Percentiles rank a stretch among this genome's conserved stretches.
Conservation (phyloP, 2,888 invertebrate genomes). For the Taenaris catops region DNA sequence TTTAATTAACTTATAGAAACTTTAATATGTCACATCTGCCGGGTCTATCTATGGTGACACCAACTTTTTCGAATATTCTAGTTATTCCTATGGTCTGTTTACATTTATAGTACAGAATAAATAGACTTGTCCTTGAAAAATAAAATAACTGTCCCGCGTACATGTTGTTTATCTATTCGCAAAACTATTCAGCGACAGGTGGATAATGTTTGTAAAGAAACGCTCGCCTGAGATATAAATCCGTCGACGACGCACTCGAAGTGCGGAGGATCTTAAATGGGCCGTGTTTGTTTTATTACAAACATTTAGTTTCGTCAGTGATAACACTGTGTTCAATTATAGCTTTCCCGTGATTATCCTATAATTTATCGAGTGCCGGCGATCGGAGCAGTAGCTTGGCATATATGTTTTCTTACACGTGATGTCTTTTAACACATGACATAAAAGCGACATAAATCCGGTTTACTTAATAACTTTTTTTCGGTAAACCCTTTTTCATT, state of each 20-base stretch:
- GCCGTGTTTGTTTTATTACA: slow-evolving; percentile 51
- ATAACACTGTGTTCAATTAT: slow-evolving; percentile 24
- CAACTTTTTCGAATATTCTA: too few species aligned
- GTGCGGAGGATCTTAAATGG: slow-evolving; percentile 39
- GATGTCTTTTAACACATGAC: too few species aligned
- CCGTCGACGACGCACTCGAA: slow-evolving; percentile 41
- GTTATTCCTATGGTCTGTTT: too few species aligned
- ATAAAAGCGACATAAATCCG: too few species aligned
- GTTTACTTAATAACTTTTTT: too few species aligned
- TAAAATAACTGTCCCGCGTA: neutral
- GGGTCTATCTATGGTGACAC: too few species aligned
- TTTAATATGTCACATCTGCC: too few species aligned
- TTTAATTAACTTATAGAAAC: too few species aligned
- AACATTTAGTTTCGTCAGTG: slow-evolving; percentile 32
- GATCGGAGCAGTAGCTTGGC: slow-evolving; percentile 2
- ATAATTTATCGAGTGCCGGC: slow-evolving; percentile 4
- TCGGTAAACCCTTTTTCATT: too few species aligned
- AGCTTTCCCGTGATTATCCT: slow-evolving; percentile 18
- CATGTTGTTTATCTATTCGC: slow-evolving; percentile 33
- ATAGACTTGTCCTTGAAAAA: neutral
- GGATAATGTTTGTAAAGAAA: slow-evolving; percentile 35
- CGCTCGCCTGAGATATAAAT: slow-evolving; percentile 44
- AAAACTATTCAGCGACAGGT: slow-evolving; percentile 52
- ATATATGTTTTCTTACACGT: too few species aligned
- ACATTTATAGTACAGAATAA: too few species aligned